Evolutionary conservation across 2,888 invertebrate species (phyloP).

Genomic region (Cremastinae sp.): DNA sequence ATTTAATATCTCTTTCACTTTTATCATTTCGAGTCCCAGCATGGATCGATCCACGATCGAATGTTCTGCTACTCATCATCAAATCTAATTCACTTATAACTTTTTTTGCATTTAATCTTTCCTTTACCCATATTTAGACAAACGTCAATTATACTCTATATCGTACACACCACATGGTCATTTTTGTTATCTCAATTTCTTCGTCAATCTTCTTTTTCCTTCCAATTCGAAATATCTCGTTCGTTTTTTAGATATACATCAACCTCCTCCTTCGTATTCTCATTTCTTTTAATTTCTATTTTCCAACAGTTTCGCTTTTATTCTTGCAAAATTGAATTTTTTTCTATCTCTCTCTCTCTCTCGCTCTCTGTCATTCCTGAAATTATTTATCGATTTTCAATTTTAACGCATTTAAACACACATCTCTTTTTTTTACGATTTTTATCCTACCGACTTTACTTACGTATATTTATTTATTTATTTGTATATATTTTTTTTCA

Average conservation of each 20-base stretch:
- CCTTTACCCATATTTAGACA: conserved; percentile 17
- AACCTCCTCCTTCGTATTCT: conserved; percentile 16
- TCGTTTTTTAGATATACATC: conserved; percentile 19
- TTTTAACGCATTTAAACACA: conserved; percentile 2
- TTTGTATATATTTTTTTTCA: background rate
- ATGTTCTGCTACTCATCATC: conserved; percentile 26
- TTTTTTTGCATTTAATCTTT: conserved; percentile 1
- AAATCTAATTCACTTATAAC: conserved; percentile 37
- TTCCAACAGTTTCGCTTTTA: conserved; percentile 1
- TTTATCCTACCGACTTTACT: background rate
- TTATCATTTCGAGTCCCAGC: conserved; percentile 58
- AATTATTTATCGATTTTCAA: conserved; percentile 28
- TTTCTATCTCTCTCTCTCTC: background rate
- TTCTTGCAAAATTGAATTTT: conserved; percentile 16
- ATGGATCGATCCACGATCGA: conserved; percentile 69
- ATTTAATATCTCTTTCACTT: conserved; percentile 42
- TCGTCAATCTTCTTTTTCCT: conserved; percentile 11
- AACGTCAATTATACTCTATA: conserved; percentile 28
- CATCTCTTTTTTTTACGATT: background rate
- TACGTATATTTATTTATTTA: conserved; percentile 10
- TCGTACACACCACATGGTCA: conserved; percentile 31
- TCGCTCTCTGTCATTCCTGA: conserved; percentile 32
- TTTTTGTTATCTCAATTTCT: conserved; percentile 27
- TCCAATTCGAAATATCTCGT: conserved; percentile 54
- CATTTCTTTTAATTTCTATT: conserved; percentile 8